Evolutionary conservation across 2,888 invertebrate species (phyloP), one percentile per base, ranked within the genome.

Genomic region (Pecten maximus): DNA sequence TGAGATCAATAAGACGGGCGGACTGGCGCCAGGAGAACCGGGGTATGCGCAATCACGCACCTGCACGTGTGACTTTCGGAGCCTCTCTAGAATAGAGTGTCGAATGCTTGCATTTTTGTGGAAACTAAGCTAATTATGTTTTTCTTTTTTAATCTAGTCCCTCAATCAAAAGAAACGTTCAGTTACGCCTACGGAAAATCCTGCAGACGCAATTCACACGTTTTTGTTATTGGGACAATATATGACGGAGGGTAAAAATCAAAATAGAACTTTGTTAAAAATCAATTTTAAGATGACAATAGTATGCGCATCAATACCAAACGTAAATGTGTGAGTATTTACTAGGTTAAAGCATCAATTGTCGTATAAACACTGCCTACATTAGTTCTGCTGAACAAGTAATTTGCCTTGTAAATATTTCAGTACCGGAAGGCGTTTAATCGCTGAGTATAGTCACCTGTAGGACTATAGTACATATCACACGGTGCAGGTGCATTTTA

Each of bases 61-160:
- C 74, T 74, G 74, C 74, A 74, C 74, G 74, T 74, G 74, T 74
- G 74, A 74, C 74, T 35, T 74, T 74, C 74, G 74, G 74, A 74
- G 74, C 74, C 74, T 74, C 74, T 35, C 28, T 74, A 28, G 74
- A 74, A 74, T 35, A 10, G 74, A 74, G 74, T 74, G 74, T 28
- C 28, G 16, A 74, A 74, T 23, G 28, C 15, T 74, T 35, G 74
- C 74, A 74, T 74, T 74, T 60, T 28, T 74, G 10, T 35, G 28
- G 74, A 74, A 35, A 74, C 74, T 74, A 74, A 74, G 35, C 10
- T 74, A 74, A 74, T 74, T 74, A 74, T 74, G 28, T 10, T 74
- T 35, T 74, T 35, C 74, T 35, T 74, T 74, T n/a, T 74, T 74
- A 74, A 74, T 74, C 28, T 28, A 28, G 74, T 35, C 28, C 74